Evolutionary conservation across 2,113 vertebrate species (phyloP).

Genomic region (Loxodonta africana): DNA sequence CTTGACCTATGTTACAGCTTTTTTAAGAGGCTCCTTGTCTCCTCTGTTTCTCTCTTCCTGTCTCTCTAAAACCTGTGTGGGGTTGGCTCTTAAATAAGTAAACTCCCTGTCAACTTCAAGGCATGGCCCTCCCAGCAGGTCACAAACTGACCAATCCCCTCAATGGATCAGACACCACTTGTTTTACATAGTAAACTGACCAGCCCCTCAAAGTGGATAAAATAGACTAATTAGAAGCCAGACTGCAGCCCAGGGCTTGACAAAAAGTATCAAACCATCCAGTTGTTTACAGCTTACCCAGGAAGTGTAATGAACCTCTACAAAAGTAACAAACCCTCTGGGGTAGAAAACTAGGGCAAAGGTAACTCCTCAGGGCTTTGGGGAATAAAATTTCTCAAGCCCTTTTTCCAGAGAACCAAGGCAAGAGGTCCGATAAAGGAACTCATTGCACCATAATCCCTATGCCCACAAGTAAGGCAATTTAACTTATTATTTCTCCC

Average conservation of each 20-base stretch:
- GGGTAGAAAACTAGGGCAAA: not conserved
- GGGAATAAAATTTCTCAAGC: not conserved
- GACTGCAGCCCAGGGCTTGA: too few relatives aligned
- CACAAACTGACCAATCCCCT: not conserved
- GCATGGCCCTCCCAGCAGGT: not conserved
- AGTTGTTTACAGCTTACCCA: not conserved
- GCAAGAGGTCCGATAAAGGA: too few relatives aligned
- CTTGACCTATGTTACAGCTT: not conserved
- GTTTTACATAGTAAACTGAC: not conserved
- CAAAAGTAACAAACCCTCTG: not conserved
- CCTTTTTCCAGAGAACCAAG: not conserved
- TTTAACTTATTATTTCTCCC: not conserved
- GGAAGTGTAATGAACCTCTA: not conserved
- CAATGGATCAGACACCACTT: not conserved
- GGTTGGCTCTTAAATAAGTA: not conserved
- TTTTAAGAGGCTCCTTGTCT: not conserved
- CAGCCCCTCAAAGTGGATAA: not conserved
- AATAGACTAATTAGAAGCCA: not conserved
- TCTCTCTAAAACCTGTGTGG: not conserved
- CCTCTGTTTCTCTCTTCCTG: not conserved
- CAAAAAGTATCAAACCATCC: not conserved
- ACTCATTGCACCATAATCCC: too few relatives aligned
- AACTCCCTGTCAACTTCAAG: not conserved
- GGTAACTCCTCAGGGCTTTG: not conserved
- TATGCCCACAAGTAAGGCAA: not conserved